Conservation (phyloP, 1,140 invertebrate species). For the Pinna nobilis region DNA sequence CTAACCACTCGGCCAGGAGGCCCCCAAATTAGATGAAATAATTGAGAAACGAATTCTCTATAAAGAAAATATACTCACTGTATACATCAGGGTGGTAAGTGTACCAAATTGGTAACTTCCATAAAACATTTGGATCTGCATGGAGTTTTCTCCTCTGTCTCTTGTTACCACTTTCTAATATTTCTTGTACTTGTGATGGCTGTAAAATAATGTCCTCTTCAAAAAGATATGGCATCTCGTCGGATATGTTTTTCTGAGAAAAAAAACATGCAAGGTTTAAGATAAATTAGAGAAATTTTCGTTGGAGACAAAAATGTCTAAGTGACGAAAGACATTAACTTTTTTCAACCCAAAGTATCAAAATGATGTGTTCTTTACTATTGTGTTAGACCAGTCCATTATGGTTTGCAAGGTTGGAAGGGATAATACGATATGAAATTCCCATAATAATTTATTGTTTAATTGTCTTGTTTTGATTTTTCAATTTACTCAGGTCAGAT, state of each 20-base stretch:
- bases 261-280: not conserved
- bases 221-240: constrained; percentile 28
- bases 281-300: not conserved
- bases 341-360: not conserved
- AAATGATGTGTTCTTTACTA: not conserved
- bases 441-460: too few species aligned
- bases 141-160: constrained; percentile 32
- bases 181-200: constrained; percentile 25
- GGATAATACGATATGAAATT: too few species aligned
- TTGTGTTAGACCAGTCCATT: not conserved
- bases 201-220: constrained; percentile 39
- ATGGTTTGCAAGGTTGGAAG: not conserved
- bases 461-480: too few species aligned
- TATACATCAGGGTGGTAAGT: constrained; percentile 6
- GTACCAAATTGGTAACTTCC: constrained; percentile 32
- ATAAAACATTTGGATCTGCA: constrained; percentile 6
- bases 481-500: too few species aligned
- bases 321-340: too few species aligned
- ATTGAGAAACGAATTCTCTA: too few species aligned
- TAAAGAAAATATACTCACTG: not conserved
- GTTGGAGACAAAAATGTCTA: too few species aligned
- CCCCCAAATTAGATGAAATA: too few species aligned
- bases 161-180: constrained; percentile 26
- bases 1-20: too few species aligned
- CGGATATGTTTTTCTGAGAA: not conserved